These are phyloP conservation scores for Pantherophis vulpinus DNA, from an alignment of 2,797 vertebrate genomes.

Conservation along the genomic window DNA sequence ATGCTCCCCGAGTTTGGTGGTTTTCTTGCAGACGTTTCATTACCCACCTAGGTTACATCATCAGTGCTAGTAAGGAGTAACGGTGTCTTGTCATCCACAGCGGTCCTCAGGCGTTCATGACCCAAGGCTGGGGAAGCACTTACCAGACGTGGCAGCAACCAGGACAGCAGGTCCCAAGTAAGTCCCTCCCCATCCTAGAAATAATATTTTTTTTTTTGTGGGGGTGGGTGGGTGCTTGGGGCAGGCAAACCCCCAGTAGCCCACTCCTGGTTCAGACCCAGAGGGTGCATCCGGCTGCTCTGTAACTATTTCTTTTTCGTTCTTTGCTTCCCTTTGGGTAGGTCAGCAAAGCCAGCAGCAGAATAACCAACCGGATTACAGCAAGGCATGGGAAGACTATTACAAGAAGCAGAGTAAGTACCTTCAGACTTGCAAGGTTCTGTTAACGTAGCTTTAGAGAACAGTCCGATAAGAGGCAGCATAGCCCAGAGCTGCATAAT, in stretches of 20 bases:
- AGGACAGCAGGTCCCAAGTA: conserved; percentile 92
- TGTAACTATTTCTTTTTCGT: not conserved
- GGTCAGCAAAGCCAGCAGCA: conserved; percentile 94
- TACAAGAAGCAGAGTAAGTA: conserved; percentile 94
- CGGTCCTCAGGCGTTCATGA: conserved; percentile 91
- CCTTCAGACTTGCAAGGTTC: too few species aligned
- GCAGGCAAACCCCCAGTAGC: not conserved
- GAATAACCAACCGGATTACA: conserved; percentile 89
- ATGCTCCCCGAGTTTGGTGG: too few species aligned
- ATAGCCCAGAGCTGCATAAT: not conserved
- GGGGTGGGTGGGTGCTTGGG: not conserved
- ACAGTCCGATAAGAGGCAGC: too few species aligned
- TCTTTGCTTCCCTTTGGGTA: conserved; percentile 65
- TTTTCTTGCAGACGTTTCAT: too few species aligned
- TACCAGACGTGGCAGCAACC: conserved; percentile 98
- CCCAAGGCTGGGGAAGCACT: conserved; percentile 92
- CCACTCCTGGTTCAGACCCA: not conserved
- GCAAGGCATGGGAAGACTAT: conserved; percentile 92
- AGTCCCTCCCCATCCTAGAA: conserved; percentile 62
- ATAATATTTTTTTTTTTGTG: too few species aligned
- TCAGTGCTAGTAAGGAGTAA: not conserved
- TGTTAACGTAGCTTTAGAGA: too few species aligned
- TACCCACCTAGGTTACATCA: too few species aligned
- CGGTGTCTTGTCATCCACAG: conserved; percentile 66
- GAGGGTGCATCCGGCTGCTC: not conserved